Conservation (phyloP, 1,140 invertebrate genomes). For the Heterodera carotae region DNA sequence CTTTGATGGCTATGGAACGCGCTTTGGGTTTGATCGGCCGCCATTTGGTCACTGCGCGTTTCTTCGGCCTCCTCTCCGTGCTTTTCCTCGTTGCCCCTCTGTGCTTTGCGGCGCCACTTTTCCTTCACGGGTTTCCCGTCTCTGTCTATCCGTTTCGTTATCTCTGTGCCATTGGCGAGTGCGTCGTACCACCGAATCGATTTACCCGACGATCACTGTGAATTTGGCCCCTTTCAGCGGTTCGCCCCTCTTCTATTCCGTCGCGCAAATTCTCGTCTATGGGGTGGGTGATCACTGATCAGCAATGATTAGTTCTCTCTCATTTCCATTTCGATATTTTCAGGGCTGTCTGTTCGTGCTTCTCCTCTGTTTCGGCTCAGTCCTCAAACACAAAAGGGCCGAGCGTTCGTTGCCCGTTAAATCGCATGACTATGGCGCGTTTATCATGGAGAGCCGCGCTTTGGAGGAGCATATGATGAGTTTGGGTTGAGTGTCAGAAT, state of each 20-base stretch:
- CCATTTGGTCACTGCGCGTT: constrained; percentile 40
- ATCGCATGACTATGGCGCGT: constrained; percentile 45
- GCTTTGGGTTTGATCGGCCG: constrained; percentile 46
- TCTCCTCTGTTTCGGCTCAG: constrained; percentile 48
- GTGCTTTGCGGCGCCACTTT: constrained; percentile 42
- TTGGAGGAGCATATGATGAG: constrained; percentile 44
- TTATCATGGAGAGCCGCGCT: constrained; percentile 47
- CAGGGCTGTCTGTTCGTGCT: constrained; percentile 48
- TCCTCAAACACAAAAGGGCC: constrained; percentile 38
- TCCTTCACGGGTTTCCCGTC: constrained; percentile 38
- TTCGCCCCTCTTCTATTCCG: constrained; percentile 44
- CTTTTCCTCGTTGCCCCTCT: constrained; percentile 35
- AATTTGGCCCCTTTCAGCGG: constrained; percentile 27
- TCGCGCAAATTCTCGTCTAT: constrained; percentile 50
- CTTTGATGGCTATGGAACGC: constrained; percentile 50
- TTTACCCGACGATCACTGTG: not conserved
- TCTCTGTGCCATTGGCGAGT: constrained; percentile 52
- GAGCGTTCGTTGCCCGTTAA: constrained; percentile 43
- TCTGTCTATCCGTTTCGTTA: constrained; percentile 40
- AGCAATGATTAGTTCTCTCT: too few species aligned
- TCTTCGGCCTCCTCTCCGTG: constrained; percentile 31
- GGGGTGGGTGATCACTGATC: constrained; percentile 2
- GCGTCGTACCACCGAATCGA: not conserved
- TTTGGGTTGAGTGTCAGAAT: not conserved
- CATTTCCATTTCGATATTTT: not conserved